These are phyloP conservation scores for Phyllopteryx taeniolatus DNA, from an alignment of 2,113 vertebrate genomes.

Conservation along the genomic window DNA sequence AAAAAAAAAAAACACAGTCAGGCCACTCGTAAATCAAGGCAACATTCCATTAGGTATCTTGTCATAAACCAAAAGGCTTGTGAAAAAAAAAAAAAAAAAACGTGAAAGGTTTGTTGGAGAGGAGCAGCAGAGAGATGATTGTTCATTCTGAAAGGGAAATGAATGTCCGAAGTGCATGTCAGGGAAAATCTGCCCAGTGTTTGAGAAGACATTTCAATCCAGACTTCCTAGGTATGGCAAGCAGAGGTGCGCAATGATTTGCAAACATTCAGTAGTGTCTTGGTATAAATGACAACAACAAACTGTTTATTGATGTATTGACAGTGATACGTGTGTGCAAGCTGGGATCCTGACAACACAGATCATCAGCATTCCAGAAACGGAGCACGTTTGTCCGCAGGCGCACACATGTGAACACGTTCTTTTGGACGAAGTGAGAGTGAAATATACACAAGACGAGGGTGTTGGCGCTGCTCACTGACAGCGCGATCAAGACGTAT, in stretches of 20 bases:
- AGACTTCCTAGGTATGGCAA: background rate
- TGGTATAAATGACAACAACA: background rate
- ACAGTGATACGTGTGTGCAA: slow-evolving; percentile 30
- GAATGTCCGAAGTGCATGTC: background rate
- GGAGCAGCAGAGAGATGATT: background rate
- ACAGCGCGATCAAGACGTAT: slow-evolving; percentile 87
- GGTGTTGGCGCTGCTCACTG: slow-evolving; percentile 68
- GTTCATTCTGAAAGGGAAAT: background rate
- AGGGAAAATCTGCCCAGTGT: background rate
- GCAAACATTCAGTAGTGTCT: slow-evolving; percentile 1
- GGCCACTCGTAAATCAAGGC: too few species aligned
- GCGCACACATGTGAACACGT: slow-evolving; percentile 6
- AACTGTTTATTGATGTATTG: background rate
- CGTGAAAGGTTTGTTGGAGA: background rate
- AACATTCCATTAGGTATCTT: background rate
- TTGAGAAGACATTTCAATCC: slow-evolving; percentile 1
- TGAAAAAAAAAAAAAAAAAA: background rate
- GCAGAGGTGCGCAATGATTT: background rate
- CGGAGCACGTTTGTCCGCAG: background rate
- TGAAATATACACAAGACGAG: slow-evolving; percentile 63
- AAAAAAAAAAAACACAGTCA: too few species aligned
- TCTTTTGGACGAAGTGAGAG: slow-evolving; percentile 49
- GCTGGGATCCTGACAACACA: slow-evolving; percentile 29
- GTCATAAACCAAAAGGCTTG: background rate
- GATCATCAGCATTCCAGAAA: slow-evolving; percentile 19